Percentiles rank a stretch among this genome's conserved stretches.
phyloP scores from a whole-genome alignment of 1,140 invertebrate genomes.

The Eriosoma lanigerum region DNA sequence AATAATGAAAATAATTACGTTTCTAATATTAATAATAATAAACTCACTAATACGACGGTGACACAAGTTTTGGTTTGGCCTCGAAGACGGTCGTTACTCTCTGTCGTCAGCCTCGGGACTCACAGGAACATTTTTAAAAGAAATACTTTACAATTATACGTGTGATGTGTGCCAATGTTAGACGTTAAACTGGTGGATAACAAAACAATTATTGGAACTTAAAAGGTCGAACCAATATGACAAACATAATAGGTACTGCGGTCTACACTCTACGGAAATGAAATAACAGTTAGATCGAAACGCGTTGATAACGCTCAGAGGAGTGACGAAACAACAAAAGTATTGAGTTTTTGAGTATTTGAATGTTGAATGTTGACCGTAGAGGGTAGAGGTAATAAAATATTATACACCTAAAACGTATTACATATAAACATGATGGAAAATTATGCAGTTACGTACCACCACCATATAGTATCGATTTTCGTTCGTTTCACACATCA shows the following conservation, averaged over 20 bases:
- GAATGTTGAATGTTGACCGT: neutral
- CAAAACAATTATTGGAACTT: neutral
- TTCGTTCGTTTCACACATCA: neutral
- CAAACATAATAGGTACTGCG: no score
- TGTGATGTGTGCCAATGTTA: neutral
- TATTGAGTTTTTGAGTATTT: neutral
- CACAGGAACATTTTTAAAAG: slow-evolving; percentile 3
- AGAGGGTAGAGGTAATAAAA: neutral
- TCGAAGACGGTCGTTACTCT: neutral
- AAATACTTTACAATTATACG: neutral
- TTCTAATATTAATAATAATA: neutral
- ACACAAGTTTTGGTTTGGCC: neutral
- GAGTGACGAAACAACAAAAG: neutral
- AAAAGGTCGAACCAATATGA: neutral
- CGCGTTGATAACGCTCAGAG: neutral
- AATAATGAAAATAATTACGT: neutral
- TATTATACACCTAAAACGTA: neutral
- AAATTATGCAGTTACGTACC: no score
- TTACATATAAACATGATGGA: no score
- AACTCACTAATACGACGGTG: neutral
- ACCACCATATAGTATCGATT: slow-evolving; percentile 10
- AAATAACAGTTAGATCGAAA: neutral
- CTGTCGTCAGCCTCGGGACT: neutral
- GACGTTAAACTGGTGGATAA: neutral
- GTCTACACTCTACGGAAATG: no score